Evolutionary conservation across 2,797 vertebrate species (phyloP).

Genomic region (Varecia variegata): DNA sequence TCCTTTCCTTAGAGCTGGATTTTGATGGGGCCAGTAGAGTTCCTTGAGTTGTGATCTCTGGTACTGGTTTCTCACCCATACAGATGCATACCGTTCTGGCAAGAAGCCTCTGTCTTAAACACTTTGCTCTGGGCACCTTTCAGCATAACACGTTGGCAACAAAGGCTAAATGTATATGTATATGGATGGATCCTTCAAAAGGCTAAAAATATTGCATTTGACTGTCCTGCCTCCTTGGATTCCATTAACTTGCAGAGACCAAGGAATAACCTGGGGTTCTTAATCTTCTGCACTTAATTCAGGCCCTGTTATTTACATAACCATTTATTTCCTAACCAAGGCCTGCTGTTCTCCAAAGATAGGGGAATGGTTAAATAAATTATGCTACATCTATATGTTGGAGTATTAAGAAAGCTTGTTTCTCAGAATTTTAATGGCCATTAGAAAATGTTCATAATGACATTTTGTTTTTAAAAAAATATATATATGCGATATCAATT

Average conservation of each 20-base stretch:
- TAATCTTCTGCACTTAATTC: slow-evolving; percentile 59
- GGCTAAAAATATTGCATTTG: slow-evolving; percentile 51
- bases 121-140: slow-evolving; percentile 3
- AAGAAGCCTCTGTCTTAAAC: neutral
- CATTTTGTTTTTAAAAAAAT: neutral
- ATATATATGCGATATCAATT: neutral
- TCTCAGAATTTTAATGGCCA: slow-evolving; percentile 35
- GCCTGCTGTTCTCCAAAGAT: slow-evolving; percentile 55
- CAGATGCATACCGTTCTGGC: neutral
- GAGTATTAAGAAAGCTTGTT: slow-evolving; percentile 16
- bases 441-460: slow-evolving; percentile 15
- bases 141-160: neutral
- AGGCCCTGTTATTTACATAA: slow-evolving; percentile 52
- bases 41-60: neutral
- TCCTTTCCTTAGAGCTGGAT: slow-evolving; percentile 20
- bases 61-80: neutral
- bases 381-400: neutral
- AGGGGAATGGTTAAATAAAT: slow-evolving; percentile 48
- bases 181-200: neutral
- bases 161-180: slow-evolving; percentile 16
- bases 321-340: slow-evolving; percentile 48
- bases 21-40: neutral
- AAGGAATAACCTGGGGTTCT: slow-evolving; percentile 30
- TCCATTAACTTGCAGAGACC: slow-evolving; percentile 49
- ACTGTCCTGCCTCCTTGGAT: slow-evolving; percentile 24